phyloP scores from a whole-genome alignment of 2,797 vertebrate species.

The Ataeniobius toweri region DNA sequence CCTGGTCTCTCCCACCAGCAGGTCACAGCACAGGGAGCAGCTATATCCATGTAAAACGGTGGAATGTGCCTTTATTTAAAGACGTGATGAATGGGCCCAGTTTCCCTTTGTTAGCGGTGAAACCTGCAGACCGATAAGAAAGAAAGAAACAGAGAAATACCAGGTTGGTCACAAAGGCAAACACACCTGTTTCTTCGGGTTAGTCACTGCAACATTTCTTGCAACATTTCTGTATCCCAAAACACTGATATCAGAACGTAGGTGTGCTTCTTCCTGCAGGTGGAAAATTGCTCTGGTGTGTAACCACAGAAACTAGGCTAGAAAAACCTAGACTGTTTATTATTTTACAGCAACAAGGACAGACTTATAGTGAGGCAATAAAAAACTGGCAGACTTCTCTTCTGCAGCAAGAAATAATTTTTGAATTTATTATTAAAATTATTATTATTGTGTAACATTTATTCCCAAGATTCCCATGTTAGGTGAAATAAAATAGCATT shows the following conservation, averaged over 20 bases:
- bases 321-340: conserved; percentile 57
- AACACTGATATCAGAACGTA: not conserved
- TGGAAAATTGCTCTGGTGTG: conserved; percentile 12
- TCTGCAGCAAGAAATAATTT: conserved; percentile 3
- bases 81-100: conserved; percentile 20
- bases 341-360: conserved; percentile 44
- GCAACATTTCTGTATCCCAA: not conserved
- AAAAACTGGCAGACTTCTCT: conserved; percentile 40
- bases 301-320: conserved; percentile 35
- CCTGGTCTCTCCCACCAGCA: too few species aligned
- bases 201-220: not conserved
- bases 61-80: conserved; percentile 29
- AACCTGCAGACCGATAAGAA: conserved; percentile 52
- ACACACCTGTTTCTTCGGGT: conserved; percentile 1
- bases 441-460: not conserved
- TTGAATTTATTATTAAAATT: not conserved
- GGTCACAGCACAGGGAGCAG: not conserved
- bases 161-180: conserved; percentile 19
- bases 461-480: not conserved
- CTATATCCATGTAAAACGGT: conserved; percentile 15
- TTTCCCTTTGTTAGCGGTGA: conserved; percentile 49
- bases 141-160: conserved; percentile 32
- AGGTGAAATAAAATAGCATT: not conserved
- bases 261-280: not conserved
- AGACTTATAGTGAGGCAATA: conserved; percentile 53